These are phyloP conservation scores for Lithobates sylvaticus DNA, from an alignment of 2,797 vertebrate genomes.

Conservation along the genomic window DNA sequence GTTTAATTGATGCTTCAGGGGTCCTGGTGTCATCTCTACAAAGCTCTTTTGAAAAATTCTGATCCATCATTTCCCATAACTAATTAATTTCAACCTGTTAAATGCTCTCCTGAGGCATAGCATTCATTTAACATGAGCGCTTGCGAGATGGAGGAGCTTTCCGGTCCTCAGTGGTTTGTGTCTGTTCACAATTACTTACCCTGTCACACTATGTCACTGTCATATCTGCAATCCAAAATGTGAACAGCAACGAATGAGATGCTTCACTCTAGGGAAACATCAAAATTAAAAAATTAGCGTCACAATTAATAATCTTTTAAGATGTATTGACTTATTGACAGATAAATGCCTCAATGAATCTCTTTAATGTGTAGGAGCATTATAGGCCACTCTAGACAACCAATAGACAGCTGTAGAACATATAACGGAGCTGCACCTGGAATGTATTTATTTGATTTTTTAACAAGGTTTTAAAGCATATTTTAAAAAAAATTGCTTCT, in stretches of 20 bases:
- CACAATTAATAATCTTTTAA: background rate
- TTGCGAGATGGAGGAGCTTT: conserved; percentile 8
- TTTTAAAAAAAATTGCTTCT: too few species aligned
- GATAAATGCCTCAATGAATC: background rate
- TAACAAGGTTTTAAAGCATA: too few species aligned
- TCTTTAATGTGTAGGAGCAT: background rate
- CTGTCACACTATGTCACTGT: conserved; percentile 40
- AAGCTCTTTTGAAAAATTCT: conserved; percentile 6
- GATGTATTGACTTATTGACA: background rate
- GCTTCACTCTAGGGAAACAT: conserved; percentile 7
- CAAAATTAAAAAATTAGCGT: background rate
- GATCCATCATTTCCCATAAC: conserved; percentile 38
- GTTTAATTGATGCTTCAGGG: conserved; percentile 37
- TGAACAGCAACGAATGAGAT: conserved; percentile 3
- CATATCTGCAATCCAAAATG: conserved; percentile 14
- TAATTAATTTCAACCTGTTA: conserved; percentile 45
- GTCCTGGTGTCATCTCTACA: conserved; percentile 25
- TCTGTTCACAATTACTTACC: conserved; percentile 40
- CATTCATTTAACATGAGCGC: conserved; percentile 21
- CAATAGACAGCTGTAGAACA: background rate
- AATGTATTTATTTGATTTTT: too few species aligned
- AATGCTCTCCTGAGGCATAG: conserved; percentile 25
- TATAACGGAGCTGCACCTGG: background rate
- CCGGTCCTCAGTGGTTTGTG: conserved; percentile 10
- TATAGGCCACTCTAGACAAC: background rate